phyloP scores from a whole-genome alignment of 2,113 vertebrate genomes.

The Chunga burmeisteri region DNA sequence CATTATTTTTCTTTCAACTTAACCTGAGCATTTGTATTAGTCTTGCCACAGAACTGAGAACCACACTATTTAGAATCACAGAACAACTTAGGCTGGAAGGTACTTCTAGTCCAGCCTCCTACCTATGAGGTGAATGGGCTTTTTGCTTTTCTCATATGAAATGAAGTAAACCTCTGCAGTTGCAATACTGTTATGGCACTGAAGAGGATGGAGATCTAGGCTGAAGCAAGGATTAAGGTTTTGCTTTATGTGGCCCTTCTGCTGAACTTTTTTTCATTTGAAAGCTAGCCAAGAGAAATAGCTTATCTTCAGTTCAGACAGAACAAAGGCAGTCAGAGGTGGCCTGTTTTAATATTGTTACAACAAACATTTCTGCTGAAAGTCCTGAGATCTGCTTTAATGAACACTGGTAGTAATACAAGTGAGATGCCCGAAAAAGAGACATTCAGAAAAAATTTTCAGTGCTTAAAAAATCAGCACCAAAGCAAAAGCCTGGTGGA shows the following conservation, averaged over 20 bases:
- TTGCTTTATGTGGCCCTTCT: neutral
- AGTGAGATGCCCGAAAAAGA: neutral
- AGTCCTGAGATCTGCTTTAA: neutral
- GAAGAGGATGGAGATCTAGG: neutral
- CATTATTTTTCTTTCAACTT: neutral
- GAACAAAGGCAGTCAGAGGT: neutral
- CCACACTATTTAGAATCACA: neutral
- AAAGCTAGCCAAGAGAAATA: neutral
- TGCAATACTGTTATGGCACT: neutral
- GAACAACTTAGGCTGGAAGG: neutral
- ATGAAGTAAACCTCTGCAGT: neutral
- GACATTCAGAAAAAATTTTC: neutral
- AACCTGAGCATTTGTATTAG: neutral
- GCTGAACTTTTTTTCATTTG: neutral
- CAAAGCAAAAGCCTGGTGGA: neutral
- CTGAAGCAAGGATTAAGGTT: neutral
- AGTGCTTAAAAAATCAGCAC: neutral
- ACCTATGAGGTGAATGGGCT: neutral
- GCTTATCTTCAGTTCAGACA: neutral
- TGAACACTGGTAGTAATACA: neutral
- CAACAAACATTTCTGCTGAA: neutral
- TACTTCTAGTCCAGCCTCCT: neutral
- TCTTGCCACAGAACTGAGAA: neutral
- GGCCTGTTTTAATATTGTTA: neutral
- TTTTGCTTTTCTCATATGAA: neutral